Evolutionary conservation across 2,888 invertebrate species (phyloP), one percentile per base, ranked within the genome.

Genomic region (Ectropis crepuscularia): DNA sequence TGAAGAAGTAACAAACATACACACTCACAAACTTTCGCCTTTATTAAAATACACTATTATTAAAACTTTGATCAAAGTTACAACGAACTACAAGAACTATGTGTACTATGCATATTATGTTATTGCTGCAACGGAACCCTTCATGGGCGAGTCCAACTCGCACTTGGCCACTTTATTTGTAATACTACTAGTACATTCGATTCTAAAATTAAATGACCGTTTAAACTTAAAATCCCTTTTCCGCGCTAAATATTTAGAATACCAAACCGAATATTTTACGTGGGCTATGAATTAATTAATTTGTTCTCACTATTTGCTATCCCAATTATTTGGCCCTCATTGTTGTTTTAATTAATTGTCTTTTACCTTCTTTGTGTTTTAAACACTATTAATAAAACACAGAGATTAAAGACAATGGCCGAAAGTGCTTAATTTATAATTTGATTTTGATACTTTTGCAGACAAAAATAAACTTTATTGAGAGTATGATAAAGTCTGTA

Each of bases 221-320:
- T 10, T n/a, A 16, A 12, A 46, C 8, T 11, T 8, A 5, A 8
- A 6, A 12, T 46, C 7, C 8, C 36, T 0, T 50, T 46, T 45
- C 45, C 36, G 4, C 16, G 9, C 38, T 6, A 61, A 76, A 79
- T 79, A 79, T 77, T 78, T 78, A 72, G 69, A 74, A 74, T 71
- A 70, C 71, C 45, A 12, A 43, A 16, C 47, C n/a, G n/a, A 57
- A 41, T 49, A 55, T 42, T 57, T 41, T 11, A 42, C n/a, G 42
- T 42, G 28, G 53, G 62, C 16, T 28, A 28, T n/a, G n/a, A n/a
- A n/a, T 28, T 78, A 77, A 79, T 78, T 75, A 74, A 81, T 80
- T 51, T 68, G 58, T 69, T 62, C 57, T 62, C 62, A 69, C 67
- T 63, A 68, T 62, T 74, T 75, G 75, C 76, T 74, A 68, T 55